These are phyloP conservation scores for Halcyon leucocephala DNA, from an alignment of 2,797 vertebrate species.

Conservation along the genomic window DNA sequence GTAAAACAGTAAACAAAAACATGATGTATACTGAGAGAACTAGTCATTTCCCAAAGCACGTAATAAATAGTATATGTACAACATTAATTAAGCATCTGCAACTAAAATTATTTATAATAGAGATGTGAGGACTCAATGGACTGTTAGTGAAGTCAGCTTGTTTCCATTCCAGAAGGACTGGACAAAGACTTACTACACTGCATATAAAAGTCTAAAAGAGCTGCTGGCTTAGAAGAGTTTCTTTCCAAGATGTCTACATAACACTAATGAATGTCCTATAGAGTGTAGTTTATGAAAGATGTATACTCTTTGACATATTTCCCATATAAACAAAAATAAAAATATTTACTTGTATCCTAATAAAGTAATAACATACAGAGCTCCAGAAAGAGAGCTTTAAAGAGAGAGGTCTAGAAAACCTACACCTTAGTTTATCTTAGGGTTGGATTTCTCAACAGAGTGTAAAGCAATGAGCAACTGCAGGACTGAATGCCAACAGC, in stretches of 20 bases:
- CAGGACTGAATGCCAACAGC: background rate
- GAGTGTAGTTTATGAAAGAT: background rate
- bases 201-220: background rate
- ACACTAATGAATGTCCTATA: background rate
- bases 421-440: background rate
- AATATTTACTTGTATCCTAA: background rate
- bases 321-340: background rate
- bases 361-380: background rate
- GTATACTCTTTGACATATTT: background rate
- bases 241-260: background rate
- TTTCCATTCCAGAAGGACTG: slow-evolving; percentile 31
- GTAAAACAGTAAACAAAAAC: background rate
- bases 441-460: background rate
- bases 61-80: slow-evolving; percentile 59
- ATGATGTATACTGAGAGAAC: background rate
- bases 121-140: slow-evolving; percentile 49
- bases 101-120: slow-evolving; percentile 70
- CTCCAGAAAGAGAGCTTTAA: background rate
- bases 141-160: slow-evolving; percentile 58
- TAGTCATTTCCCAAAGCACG: slow-evolving; percentile 21
- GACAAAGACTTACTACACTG: slow-evolving; percentile 16
- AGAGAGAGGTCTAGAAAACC: background rate
- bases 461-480: background rate
- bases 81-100: slow-evolving; percentile 63
- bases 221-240: slow-evolving; percentile 36